Percentiles rank a stretch among this genome's conserved stretches.
phyloP scores from a whole-genome alignment of 2,888 invertebrate genomes.

The Limnephilus marmoratus region DNA sequence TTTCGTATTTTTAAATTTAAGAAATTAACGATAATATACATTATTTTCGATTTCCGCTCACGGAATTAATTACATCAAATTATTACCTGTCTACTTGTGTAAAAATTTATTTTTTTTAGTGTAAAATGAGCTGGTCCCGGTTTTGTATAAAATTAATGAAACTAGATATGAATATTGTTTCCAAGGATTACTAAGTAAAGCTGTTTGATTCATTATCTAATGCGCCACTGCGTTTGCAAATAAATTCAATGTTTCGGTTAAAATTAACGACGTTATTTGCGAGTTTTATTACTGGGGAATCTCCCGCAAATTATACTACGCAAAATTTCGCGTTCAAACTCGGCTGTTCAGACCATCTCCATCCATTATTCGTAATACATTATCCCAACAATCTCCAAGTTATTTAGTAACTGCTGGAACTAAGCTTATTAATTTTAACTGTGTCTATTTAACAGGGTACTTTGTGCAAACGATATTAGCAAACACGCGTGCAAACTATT shows the following conservation, averaged over 20 bases:
- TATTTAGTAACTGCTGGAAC: neutral
- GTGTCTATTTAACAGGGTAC: neutral
- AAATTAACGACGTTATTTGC: slow-evolving; percentile 41
- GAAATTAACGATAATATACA: too few relatives aligned
- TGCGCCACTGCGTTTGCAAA: neutral
- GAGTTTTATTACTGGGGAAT: slow-evolving; percentile 20
- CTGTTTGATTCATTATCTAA: neutral
- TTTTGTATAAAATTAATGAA: too few relatives aligned
- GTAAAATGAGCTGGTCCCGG: too few relatives aligned
- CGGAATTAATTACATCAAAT: too few relatives aligned
- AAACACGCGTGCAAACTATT: neutral
- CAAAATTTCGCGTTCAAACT: slow-evolving; percentile 15
- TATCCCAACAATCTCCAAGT: neutral
- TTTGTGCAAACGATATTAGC: neutral
- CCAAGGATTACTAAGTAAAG: too few relatives aligned
- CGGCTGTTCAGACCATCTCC: neutral
- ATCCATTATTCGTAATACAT: neutral
- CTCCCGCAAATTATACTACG: slow-evolving; percentile 16
- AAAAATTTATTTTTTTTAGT: too few relatives aligned
- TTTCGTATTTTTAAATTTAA: too few relatives aligned
- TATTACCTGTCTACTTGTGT: too few relatives aligned
- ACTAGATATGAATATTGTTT: too few relatives aligned
- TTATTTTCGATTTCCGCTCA: too few relatives aligned
- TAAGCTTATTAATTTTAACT: neutral
- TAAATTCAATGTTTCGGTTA: slow-evolving; percentile 30